Evolutionary conservation across 2,797 vertebrate species (phyloP), one percentile per base, ranked within the genome.

Genomic region (Meriones psammophilus): DNA sequence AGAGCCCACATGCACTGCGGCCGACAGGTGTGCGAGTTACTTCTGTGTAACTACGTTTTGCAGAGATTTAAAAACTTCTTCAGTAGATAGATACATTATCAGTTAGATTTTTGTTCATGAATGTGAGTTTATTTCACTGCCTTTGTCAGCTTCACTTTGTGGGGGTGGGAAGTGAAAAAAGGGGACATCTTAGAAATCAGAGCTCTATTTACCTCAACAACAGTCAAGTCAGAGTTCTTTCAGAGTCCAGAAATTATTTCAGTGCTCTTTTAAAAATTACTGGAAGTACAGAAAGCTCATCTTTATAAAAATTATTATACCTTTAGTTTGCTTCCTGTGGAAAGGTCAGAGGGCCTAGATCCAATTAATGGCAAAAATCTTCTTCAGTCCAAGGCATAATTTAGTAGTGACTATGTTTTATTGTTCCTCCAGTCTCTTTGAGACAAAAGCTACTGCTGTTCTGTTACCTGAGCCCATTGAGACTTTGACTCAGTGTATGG

Each of bases 301-400:
- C 98, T 97, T 97, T 95, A 96, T 93, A 98, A 98, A 98, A 98
- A 98, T 98, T 98, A 98, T 98, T 98, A 97, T 88, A 96, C 96
- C 94, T 98, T 96, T 96, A 98, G 98, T 97, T 98, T 97, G 98
- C 98, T 98, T 98, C 98, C 98, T 98, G 98, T 46, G 71, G 79
- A 95, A 98, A 98, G 98, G 98, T 98, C 97, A 98, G 97, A 98
- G 98, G 98, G 95, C 98, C 88, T 97, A 85, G 77, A 98, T 98
- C 96, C 98, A 98, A 98, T 98, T 98, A 98, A 98, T 97, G 80
- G 95, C 68, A 89, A 93, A 91, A 81, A 93, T 83, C 97, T 96
- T n/a, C 97, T 97, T 94, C 76, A 66, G 96, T 79, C 93, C 95
- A 95, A 36, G 95, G 95, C 96, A 92, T 98, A 98, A 98, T 98